Conservation (phyloP, 2,113 vertebrate species). For the Lepisosteus oculatus region DNA sequence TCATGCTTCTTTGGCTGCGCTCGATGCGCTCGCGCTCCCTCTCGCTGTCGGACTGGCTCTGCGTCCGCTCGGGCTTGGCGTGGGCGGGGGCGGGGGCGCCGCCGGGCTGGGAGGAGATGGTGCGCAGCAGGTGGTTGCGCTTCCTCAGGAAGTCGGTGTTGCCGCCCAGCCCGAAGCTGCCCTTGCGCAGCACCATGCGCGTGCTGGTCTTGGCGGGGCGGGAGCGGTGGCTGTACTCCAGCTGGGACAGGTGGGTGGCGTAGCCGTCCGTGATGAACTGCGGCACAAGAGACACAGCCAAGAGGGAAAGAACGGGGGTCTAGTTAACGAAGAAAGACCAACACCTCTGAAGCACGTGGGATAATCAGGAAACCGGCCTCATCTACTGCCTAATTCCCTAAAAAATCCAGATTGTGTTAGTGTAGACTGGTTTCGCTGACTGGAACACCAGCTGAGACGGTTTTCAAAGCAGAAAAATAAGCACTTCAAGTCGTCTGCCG, state of each 20-base stretch:
- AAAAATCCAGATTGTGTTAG: no score
- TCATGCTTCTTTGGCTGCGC: conserved; percentile 88
- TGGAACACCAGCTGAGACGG: no score
- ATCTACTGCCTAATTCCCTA: no score
- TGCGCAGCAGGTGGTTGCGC: conserved; percentile 89
- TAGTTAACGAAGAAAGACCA: no score
- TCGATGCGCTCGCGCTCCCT: conserved; percentile 73
- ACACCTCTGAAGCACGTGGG: no score
- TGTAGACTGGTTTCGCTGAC: no score
- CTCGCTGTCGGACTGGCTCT: conserved; percentile 83
- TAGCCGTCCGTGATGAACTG: conserved; percentile 96
- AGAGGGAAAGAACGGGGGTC: background rate
- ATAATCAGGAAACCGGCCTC: no score
- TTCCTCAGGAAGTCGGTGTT: conserved; percentile 91
- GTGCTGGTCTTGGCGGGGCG: conserved; percentile 83
- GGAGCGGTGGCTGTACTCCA: conserved; percentile 88
- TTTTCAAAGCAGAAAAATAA: no score
- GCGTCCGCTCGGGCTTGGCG: conserved; percentile 81
- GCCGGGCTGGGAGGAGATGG: conserved; percentile 83
- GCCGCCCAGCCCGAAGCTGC: conserved; percentile 88
- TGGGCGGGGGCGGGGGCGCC: conserved; percentile 35
- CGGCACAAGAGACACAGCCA: conserved; percentile 21
- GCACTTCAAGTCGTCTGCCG: no score
- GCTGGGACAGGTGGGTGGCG: conserved; percentile 89
- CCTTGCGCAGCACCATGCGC: conserved; percentile 90